A percentile compares a stretch with the other conserved stretches of the same genome.
phyloP scores from a whole-genome alignment of 2,888 invertebrate genomes.

The Drosophila multiciliata region DNA sequence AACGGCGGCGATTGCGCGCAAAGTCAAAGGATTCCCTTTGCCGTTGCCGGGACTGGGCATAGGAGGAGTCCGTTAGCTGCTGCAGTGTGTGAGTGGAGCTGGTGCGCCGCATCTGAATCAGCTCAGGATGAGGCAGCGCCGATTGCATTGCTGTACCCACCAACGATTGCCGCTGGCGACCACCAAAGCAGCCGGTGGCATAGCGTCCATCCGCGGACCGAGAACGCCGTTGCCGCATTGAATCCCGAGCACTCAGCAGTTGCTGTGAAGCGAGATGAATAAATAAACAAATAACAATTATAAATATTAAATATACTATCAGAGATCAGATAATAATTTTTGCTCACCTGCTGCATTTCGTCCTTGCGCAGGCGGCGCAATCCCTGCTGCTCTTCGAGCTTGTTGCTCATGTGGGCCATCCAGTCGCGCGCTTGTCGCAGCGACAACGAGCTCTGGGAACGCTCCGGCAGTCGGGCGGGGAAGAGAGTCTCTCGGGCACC shows the following conservation, averaged over 20 bases:
- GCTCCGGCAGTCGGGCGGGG: slow-evolving; percentile 75
- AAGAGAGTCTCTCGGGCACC: slow-evolving; percentile 75
- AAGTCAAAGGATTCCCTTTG: slow-evolving; percentile 68
- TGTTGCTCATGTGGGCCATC: slow-evolving; percentile 78
- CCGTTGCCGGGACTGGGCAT: slow-evolving; percentile 72
- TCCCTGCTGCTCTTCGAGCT: slow-evolving; percentile 82
- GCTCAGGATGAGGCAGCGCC: slow-evolving; percentile 22
- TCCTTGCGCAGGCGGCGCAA: slow-evolving; percentile 67
- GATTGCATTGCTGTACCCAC: slow-evolving; percentile 27
- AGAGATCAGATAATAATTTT: too few species aligned
- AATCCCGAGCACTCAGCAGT: slow-evolving; percentile 74
- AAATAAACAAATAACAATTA: neutral
- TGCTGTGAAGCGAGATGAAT: slow-evolving; percentile 57
- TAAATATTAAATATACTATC: too few species aligned
- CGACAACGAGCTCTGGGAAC: slow-evolving; percentile 83
- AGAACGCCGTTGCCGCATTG: slow-evolving; percentile 80
- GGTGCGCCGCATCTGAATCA: slow-evolving; percentile 41
- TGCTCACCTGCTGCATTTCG: slow-evolving; percentile 79
- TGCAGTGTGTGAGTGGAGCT: slow-evolving; percentile 64
- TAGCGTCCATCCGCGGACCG: slow-evolving; percentile 82
- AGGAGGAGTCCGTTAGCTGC: slow-evolving; percentile 71
- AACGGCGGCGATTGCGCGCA: slow-evolving; percentile 69
- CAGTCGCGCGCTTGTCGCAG: slow-evolving; percentile 75
- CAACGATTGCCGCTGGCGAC: slow-evolving; percentile 50
- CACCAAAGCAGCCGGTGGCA: slow-evolving; percentile 72